These are phyloP conservation scores for Nematostella vectensis DNA, from an alignment of 92 coral and sea anemone genomes.

Conservation along the genomic window DNA sequence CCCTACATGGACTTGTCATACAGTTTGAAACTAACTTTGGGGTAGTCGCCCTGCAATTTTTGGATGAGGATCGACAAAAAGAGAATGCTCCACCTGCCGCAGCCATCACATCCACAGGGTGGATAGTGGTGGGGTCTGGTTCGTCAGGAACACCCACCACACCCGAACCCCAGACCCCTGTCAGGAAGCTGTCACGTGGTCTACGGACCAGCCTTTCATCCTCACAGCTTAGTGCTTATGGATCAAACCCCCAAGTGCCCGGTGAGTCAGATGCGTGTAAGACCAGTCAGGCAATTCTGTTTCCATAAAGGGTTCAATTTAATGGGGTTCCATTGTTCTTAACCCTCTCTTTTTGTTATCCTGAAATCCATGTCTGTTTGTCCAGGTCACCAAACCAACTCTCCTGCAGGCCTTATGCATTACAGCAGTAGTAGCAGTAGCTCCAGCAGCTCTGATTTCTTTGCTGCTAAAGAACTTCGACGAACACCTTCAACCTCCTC, in stretches of 20 bases:
- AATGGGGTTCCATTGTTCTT: no score
- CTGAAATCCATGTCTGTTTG: no score
- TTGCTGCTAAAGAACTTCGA: conserved; percentile 47
- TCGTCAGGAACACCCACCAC: conserved; percentile 27
- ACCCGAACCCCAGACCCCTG: conserved; percentile 42
- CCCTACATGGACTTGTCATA: conserved; percentile 75
- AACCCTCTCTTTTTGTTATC: no score
- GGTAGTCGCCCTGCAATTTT: conserved; percentile 86
- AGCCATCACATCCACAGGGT: conserved; percentile 89
- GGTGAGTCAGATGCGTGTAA: no score
- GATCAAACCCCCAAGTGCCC: not conserved
- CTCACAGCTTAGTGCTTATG: conserved; percentile 49
- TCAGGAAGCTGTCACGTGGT: conserved; percentile 38
- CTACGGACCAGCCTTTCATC: conserved; percentile 74
- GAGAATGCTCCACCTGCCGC: conserved; percentile 88
- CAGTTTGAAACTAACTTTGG: conserved; percentile 96
- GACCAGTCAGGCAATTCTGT: no score
- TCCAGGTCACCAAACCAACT: no score
- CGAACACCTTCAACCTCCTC: conserved; percentile 68
- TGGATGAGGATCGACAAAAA: conserved; percentile 76
- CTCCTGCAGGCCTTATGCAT: conserved; percentile 12
- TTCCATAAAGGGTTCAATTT: no score
- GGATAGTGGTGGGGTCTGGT: conserved; percentile 94
- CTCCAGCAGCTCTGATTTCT: conserved; percentile 44
- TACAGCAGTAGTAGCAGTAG: conserved; percentile 70